These are phyloP conservation scores for Catharus bicknelli DNA, from an alignment of 2,113 vertebrate species.

Conservation along the genomic window DNA sequence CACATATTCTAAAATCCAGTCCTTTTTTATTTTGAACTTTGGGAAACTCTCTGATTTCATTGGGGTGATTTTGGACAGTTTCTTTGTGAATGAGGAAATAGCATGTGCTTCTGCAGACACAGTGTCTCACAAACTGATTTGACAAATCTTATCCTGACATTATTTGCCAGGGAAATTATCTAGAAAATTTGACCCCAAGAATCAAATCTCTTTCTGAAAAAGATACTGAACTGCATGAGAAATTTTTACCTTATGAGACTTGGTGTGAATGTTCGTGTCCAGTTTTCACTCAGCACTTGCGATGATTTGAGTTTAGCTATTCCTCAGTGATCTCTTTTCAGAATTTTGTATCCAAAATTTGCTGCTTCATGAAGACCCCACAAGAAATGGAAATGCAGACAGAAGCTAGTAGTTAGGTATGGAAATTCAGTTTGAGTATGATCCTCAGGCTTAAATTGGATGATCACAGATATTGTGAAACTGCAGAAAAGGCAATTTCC, in stretches of 20 bases:
- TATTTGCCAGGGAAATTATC: background rate
- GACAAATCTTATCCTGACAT: background rate
- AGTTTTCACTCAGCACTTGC: rapidly evolving
- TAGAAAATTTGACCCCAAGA: background rate
- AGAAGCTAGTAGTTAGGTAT: conserved; percentile 25
- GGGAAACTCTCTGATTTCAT: background rate
- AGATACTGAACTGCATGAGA: background rate
- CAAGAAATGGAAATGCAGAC: background rate
- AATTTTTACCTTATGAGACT: background rate
- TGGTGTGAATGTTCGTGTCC: background rate
- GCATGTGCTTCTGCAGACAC: rapidly evolving
- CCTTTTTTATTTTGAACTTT: background rate
- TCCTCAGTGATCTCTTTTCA: background rate
- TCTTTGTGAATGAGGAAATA: background rate
- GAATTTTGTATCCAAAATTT: background rate
- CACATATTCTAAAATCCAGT: background rate
- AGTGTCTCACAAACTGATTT: background rate
- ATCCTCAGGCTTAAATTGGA: background rate
- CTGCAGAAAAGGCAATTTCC: conserved; percentile 35
- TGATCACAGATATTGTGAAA: conserved; percentile 3
- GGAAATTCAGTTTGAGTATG: conserved; percentile 22
- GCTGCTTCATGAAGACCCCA: background rate
- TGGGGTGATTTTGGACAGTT: background rate
- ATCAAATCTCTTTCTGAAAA: background rate
- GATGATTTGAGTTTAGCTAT: background rate